Base-by-base conservation (phyloP, 2,113 vertebrate genomes). In the Climacteris rufus region DNA sequence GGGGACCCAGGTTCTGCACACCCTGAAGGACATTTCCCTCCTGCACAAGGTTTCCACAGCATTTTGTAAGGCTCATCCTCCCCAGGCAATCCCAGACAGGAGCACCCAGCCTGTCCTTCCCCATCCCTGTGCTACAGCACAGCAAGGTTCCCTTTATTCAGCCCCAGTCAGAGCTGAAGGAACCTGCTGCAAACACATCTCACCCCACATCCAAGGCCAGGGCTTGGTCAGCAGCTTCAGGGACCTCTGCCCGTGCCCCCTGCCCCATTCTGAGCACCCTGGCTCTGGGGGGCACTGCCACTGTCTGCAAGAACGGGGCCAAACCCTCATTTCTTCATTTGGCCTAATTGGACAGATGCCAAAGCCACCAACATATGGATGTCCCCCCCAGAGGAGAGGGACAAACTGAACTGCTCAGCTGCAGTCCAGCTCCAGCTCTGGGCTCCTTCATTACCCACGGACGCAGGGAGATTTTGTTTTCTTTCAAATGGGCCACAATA, bases 181-280 rank as follows among this genome's bases (percentile, higher is more conserved):
- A 53, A 28, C 8, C 74, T 35, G 37, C 70, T 45, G 83, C 39
- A 50, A n/a, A 47, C 47, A n/a, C 84, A 19, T 2, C 37, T 28
- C 45, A n/a, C 6, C 25, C 56, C 78, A 28, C 18, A 13, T 7
- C 33, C 68, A 33, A 49, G 68, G 31, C 35, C 66, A 23, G 60
- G 21, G 21, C 82, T 27, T 6, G 14, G 10, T 0, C 47, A 53
- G 81, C 0, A 65, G 63, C 33, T 54, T 22, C 10, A 19, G 40
- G 44, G 25, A 21, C 7, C 24, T 13, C 8, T 57, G 27, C 60
- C 77, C 1, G 13, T 45, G 42, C 61, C 78, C 70, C 4, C 17
- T 31, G 4, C 31, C 31, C 22, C 66, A 13, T 0, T 8, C 0
- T 13, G 79, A 54, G 19, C 84, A 66, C 50, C 2, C 3, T 0